Base-by-base conservation (phyloP, 2,797 vertebrate genomes). In the Sebastes melanostomus region DNA sequence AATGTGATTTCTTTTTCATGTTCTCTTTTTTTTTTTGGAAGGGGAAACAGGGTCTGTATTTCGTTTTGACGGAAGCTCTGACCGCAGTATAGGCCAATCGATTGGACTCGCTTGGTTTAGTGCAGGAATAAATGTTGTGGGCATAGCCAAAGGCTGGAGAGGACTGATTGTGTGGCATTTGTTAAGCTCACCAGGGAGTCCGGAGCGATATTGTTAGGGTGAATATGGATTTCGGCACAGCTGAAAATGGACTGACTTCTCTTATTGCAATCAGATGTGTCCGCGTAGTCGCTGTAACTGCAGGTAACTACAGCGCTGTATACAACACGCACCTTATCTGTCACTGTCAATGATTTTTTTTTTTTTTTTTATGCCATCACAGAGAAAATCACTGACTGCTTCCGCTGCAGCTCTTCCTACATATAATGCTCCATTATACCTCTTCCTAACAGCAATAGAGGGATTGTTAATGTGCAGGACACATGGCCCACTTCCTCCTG, bases 51-150 rank as follows among this genome's bases (percentile, higher is more conserved):
- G 78, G 66, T 83, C 76, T 25, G 85, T 88, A 77, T 91, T 93
- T 93, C 74, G 38, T 76, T 90, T 91, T 90, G 88, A 94, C 83
- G 24, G 85, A 82, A 63, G 76, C 80, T 83, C 83, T 78, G 89
- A 89, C 90, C 88, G 86, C 78, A 79, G 85, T 77, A 67, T 76
- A 75, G 80, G 80, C 72, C 75, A 94, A 95, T 96, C 92, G 89
- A 95, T 95, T 94, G 81, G 92, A 83, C 86, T 93, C 82, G 87
- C 93, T 93, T 85, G 90, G 93, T 91, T 94, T 91, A 90, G 90
- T 85, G 83, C 83, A 80, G 82, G 81, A 93, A 92, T 91, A 89
- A 91, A 94, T 92, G 92, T 94, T 92, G 90, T 91, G 89, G 91
- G 82, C 92, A 89, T 83, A 82, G 89, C 88, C 92, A 83, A 85